Conservation (phyloP, 2,113 vertebrate genomes). For the Carlito syrichta region DNA sequence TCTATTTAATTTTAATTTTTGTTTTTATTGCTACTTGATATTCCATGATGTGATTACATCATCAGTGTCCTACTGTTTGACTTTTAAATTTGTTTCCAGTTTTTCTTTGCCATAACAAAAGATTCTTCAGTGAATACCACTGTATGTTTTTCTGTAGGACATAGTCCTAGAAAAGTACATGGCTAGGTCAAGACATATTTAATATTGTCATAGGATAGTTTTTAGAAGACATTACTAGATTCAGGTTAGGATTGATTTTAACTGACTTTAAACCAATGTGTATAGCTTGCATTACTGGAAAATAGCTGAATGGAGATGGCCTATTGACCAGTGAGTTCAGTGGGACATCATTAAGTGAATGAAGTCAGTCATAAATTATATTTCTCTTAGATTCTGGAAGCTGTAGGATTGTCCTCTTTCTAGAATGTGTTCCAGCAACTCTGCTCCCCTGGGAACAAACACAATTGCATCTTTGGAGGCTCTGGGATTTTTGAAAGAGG, state of each 20-base stretch:
- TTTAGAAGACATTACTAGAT: constrained; percentile 3
- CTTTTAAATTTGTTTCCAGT: not conserved
- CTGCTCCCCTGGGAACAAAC: not conserved
- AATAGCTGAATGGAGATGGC: not conserved
- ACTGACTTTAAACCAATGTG: not conserved
- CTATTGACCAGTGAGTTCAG: not conserved
- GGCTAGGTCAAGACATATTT: not conserved
- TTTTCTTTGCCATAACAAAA: not conserved
- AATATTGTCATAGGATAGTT: not conserved
- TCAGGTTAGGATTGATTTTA: constrained; percentile 26
- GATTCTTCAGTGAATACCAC: not conserved
- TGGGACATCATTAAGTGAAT: not conserved
- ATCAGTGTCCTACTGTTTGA: not conserved
- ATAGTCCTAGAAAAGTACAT: not conserved
- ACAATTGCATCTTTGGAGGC: not conserved
- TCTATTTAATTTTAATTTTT: constrained; percentile 8
- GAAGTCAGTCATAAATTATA: not conserved
- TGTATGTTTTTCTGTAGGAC: not conserved
- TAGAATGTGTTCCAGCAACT: constrained; percentile 1
- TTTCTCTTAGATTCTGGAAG: constrained; percentile 19
- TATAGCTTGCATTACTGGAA: not conserved
- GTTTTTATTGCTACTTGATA: not conserved
- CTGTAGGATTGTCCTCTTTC: not conserved
- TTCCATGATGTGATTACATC: not conserved
- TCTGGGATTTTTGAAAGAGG: not conserved